Evolutionary conservation across 2,797 vertebrate genomes (phyloP), one percentile per base, ranked within the genome.

Genomic region (Gila robusta): DNA sequence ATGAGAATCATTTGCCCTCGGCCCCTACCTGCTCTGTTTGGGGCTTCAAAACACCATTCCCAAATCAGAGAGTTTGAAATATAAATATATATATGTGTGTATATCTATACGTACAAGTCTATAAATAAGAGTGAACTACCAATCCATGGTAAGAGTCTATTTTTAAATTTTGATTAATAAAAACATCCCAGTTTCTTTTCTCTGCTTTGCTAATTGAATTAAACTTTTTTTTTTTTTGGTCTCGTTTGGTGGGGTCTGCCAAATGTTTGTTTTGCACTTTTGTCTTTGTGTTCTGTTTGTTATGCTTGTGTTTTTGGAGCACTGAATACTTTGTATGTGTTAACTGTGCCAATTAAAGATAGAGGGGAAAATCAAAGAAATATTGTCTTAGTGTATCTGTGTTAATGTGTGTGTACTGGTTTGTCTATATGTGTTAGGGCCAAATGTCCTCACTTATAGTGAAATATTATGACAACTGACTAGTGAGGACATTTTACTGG

Each of bases 271-370:
- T 94, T 95, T 95, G 94, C 94, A 94, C 94, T 95, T 95, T 93
- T 54, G 93, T 93, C 41, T 88, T 82, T 94, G 64, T 90, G 92
- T 94, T 93, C 90, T 93, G 90, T 94, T 95, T 93, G 95, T 95
- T 94, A 91, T 89, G 94, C 94, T 95, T 95, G 93, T 95, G 93
- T 96, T 94, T 93, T 66, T 88, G 89, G 93, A 95, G 95, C 95
- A 95, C 95, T 95, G 94, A 95, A 95, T 92, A 94, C 93, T 95
- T 95, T 93, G 94, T 95, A 95, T 94, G 95, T 96, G 95, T 96
- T 96, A 94, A 96, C 91, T 94, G 95, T 96, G 95, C 95, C 95
- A 96, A 96, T 96, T 95, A 96, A 96, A 95, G 92, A 94, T 95
- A 94, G 93, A 93, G 93, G 92, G 88, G 93, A 93, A 94, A 90